A percentile compares a stretch with the other conserved stretches of the same genome.
These are phyloP conservation scores for Caenorhabditis inopinata DNA, from an alignment of 1,140 invertebrate genomes.

Conservation along the genomic window DNA sequence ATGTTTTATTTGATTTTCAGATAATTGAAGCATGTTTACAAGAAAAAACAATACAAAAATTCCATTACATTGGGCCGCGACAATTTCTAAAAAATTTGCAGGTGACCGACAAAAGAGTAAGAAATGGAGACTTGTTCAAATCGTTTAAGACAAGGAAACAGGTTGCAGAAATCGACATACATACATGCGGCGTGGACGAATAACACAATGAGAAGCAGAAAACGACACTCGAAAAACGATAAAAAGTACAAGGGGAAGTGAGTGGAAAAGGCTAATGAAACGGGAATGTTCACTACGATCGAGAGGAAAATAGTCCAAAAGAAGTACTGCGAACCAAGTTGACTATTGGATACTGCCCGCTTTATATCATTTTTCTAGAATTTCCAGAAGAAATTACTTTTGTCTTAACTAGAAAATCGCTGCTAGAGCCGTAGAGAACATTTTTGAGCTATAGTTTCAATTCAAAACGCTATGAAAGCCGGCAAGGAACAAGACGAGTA, in stretches of 20 bases:
- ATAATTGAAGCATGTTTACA: not conserved
- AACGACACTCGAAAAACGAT: constrained; percentile 21
- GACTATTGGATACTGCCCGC: no score
- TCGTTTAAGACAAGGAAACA: not conserved
- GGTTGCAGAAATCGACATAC: not conserved
- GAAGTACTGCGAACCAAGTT: no score
- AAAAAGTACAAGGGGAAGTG: constrained; percentile 18
- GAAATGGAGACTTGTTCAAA: constrained; percentile 24
- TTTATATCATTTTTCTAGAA: no score
- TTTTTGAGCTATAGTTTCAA: no score
- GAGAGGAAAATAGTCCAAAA: no score
- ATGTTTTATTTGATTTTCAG: not conserved
- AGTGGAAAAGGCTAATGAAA: constrained; percentile 23
- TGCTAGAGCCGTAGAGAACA: no score
- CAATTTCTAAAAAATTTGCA: not conserved
- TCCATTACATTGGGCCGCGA: not conserved
- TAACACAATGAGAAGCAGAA: constrained; percentile 32
- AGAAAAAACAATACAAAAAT: not conserved
- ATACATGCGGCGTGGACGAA: constrained; percentile 4
- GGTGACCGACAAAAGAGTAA: constrained; percentile 7
- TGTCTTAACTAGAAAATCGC: no score
- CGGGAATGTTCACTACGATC: no score
- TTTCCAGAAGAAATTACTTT: no score
- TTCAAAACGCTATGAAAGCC: no score
- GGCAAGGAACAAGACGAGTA: no score